Percentiles rank a stretch among this genome's conserved stretches.
Evolutionary conservation across 1,140 invertebrate genomes (phyloP).

Genomic region (Rhyzopertha dominica): DNA sequence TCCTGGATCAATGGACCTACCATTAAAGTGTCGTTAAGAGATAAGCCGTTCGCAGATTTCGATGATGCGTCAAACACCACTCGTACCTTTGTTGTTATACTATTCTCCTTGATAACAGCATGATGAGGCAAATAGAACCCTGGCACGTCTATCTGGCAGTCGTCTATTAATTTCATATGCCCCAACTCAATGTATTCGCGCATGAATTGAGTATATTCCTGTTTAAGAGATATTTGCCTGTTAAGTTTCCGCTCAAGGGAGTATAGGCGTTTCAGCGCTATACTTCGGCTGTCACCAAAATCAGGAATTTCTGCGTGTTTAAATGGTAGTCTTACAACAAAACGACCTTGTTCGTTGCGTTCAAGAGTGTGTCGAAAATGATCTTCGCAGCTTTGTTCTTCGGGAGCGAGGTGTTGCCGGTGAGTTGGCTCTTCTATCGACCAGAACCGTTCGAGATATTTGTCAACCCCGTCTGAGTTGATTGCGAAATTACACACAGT

Average conservation of each 20-base stretch:
- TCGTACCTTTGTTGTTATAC: conserved; percentile 33
- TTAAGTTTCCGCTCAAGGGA: neutral
- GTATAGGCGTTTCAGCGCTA: neutral
- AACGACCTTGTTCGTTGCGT: neutral
- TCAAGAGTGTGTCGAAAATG: neutral
- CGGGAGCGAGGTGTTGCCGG: neutral
- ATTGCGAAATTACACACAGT: neutral
- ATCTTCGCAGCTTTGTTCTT: neutral
- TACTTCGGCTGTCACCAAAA: neutral
- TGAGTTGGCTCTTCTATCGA: neutral
- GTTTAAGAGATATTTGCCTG: neutral
- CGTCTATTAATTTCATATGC: neutral
- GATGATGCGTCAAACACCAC: conserved; percentile 18
- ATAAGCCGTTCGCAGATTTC: conserved; percentile 22
- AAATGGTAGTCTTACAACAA: conserved; percentile 1
- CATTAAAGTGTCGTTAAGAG: conserved; percentile 24
- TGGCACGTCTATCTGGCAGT: neutral
- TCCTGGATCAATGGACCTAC: conserved; percentile 24
- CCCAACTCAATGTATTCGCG: conserved; percentile 2
- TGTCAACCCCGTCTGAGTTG: neutral
- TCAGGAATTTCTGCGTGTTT: neutral
- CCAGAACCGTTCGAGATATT: neutral
- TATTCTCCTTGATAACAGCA: conserved; percentile 42
- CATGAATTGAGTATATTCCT: neutral
- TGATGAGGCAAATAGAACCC: conserved; percentile 26